Base-by-base conservation (phyloP, 2,888 invertebrate genomes). In the Pemphredon lugubris region DNA sequence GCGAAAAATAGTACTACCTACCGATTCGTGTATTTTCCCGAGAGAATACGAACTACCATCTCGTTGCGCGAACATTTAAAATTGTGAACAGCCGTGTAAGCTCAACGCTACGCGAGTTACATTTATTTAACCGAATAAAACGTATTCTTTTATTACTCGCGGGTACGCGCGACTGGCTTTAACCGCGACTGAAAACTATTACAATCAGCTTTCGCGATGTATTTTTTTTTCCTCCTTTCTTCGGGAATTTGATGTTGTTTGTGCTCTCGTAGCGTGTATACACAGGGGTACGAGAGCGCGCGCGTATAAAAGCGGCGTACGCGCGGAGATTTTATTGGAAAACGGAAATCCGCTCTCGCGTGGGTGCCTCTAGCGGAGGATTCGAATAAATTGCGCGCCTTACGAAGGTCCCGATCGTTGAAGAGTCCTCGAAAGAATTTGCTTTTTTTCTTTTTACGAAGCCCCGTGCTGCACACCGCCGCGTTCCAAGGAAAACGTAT, bases 361-460 rank as follows among this genome's bases (percentile, higher is more conserved):
- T 79, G 76, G 81, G 79, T 79, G 77, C 74, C 69, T 21, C 61
- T 71, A 69, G 78, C 63, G 54, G 73, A 70, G 76, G 75, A 79
- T 77, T 69, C 81, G 80, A 82, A 84, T 84, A 84, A 84, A 84
- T 84, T 83, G 78, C 80, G 64, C 80, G 76, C 73, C 81, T 84
- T 83, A 84, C 79, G 79, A 68, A 82, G 73, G 71, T 71, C 73
- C 32, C 59, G 67, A 57, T 71, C 77, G 55, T 13, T 20, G 65
- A 59, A 55, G 58, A 61, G 51, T 67, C 61, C 57, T 7, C 67
- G 64, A 40, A 58, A 59, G 71, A 69, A 79, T 71, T 69, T n/a
- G n/a, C n/a, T n/a, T n/a, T n/a, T n/a, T n/a, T n/a, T n/a, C n/a
- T n/a, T 71, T 75, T 71, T 71, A 65, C 23, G 23, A 45, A 53